Evolutionary conservation across 2,888 invertebrate species (phyloP).

Genomic region (Dexiosoma caninum): DNA sequence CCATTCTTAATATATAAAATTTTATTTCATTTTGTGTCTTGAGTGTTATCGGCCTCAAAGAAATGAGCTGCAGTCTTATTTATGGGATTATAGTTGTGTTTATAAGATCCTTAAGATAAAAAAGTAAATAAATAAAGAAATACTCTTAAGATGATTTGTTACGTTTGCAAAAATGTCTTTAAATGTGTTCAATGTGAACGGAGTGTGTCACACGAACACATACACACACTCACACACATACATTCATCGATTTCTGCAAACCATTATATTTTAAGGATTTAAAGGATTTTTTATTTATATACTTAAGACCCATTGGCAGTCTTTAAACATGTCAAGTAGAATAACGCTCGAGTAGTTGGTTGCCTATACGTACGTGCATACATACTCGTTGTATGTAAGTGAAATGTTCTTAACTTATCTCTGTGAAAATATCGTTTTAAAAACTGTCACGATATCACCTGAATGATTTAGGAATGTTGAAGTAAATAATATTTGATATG

Average conservation of each 20-base stretch:
- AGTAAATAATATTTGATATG: too few relatives aligned
- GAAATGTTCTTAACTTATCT: too few relatives aligned
- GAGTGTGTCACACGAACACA: neutral
- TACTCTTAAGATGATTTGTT: neutral
- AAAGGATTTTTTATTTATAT: neutral
- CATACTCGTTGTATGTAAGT: too few relatives aligned
- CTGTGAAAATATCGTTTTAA: too few relatives aligned
- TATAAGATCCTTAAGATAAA: neutral
- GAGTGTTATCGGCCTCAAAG: neutral
- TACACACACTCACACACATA: neutral
- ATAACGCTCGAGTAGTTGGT: too few relatives aligned
- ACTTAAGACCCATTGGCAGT: neutral
- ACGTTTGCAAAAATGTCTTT: neutral
- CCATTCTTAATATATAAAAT: neutral
- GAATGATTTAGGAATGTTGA: too few relatives aligned
- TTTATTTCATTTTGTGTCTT: neutral
- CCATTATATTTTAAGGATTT: conserved; percentile 4
- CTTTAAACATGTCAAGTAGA: conserved; percentile 12
- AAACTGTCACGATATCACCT: too few relatives aligned
- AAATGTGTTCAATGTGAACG: neutral
- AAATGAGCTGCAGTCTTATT: neutral
- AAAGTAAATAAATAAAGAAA: neutral
- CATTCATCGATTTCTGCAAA: too few relatives aligned
- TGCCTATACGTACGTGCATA: too few relatives aligned
- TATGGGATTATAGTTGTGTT: neutral